Evolutionary conservation across 2,888 invertebrate species (phyloP), one percentile per base, ranked within the genome.

Genomic region (Pheosia gnoma): DNA sequence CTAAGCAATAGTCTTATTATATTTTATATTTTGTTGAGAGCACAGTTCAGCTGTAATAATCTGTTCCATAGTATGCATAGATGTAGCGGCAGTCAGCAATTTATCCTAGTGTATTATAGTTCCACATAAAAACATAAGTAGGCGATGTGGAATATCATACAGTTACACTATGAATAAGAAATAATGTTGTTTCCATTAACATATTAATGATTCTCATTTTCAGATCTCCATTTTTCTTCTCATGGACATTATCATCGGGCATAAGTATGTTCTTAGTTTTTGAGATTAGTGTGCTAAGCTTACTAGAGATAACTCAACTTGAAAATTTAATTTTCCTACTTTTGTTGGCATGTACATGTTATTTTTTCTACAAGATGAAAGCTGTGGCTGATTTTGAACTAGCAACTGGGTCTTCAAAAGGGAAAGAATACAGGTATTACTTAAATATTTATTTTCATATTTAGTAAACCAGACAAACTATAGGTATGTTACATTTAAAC

Each of bases 211-310:
- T 58, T 38, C 36, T 60, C 49, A 39, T 62, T 88, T 87, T n/a
- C 81, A 94, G 95, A 64, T 96, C 97, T 2, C 95, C 95, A 78
- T 97, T 97, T 85, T 97, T 97, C 84, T 94, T 95, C 66, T 94
- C 96, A 71, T 97, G 97, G 97, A 94, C 96, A 0, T 80, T 96
- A 53, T 95, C 95, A 55, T 96, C 97, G 9, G 93, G 95, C 4
- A 75, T 95, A 5, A 94, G 94, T 74, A 88, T 97, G 82, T 95
- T 96, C 77, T 72, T 96, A 37, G 93, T 97, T 36, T 97, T 97
- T 87, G 96, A 97, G 83, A 84, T 95, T 61, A 90, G 92, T 67
- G 95, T 97, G n/a, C 94, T 97, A 45, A 95, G 96, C 6, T 89
- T 96, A 63, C 86, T 97, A 68, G 96, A 97, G 84, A 95, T 97